Conservation (phyloP, 2,888 invertebrate genomes). For the Andrena dorsata region DNA sequence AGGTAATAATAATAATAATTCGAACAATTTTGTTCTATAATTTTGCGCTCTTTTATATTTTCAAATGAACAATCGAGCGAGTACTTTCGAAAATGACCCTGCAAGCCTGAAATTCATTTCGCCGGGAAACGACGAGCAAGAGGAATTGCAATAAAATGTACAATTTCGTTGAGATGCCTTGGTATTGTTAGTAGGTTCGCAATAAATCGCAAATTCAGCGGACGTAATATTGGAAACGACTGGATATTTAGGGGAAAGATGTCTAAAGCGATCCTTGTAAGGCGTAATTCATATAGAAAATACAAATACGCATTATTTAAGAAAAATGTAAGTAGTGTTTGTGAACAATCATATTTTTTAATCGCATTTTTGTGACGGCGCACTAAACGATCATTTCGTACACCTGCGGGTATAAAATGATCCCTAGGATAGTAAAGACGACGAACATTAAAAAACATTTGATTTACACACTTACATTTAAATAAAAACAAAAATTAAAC, state of each 20-base stretch:
- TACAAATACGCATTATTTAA: too few species aligned
- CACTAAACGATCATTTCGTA: too few species aligned
- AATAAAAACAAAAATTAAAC: too few species aligned
- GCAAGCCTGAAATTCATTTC: neutral
- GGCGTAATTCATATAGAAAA: too few species aligned
- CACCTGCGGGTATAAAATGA: too few species aligned
- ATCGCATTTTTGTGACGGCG: too few species aligned
- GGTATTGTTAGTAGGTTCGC: constrained; percentile 11
- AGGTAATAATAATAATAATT: neutral
- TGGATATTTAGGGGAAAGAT: neutral
- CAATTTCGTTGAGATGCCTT: neutral
- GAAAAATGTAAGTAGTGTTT: too few species aligned
- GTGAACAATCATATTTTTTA: too few species aligned
- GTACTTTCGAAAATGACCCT: neutral
- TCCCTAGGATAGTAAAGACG: too few species aligned
- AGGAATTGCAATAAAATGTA: constrained; percentile 19
- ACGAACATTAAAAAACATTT: too few species aligned
- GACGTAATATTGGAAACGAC: constrained; percentile 22
- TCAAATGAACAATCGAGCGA: neutral
- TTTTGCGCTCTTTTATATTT: neutral
- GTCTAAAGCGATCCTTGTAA: too few species aligned
- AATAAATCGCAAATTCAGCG: constrained; percentile 23
- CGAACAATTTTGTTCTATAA: neutral
- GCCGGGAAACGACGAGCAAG: neutral
- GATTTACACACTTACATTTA: too few species aligned